Base-by-base conservation (phyloP, 2,113 vertebrate genomes). In the Zapus hudsonius region DNA sequence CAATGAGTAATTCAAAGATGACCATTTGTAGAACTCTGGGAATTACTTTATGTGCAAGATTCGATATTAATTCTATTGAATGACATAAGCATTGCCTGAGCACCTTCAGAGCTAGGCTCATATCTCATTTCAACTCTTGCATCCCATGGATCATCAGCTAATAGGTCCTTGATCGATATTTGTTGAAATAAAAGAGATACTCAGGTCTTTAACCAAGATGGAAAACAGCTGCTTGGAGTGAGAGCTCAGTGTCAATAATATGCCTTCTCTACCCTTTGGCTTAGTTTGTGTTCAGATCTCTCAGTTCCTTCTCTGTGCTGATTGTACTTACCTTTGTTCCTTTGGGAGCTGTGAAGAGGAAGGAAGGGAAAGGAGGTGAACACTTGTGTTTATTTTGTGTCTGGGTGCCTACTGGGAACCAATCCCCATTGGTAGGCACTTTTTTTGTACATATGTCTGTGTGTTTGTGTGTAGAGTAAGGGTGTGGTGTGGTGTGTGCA, bases 101-200 rank as follows among this genome's bases (percentile, higher is more conserved):
- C 31, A 40, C 36, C 22, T 23, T 29, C 11, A 67, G 23, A 55
- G 36, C 36, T 36, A 15, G 5, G 36, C 22, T n/a, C 23, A 33
- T 20, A 2, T 25, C 25, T 87, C 89, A 15, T 64, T 44, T 84
- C 36, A 82, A n/a, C 40, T 20, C 84, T 79, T 80, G 12, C 16
- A 22, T 64, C 15, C 17, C 7, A 47, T 67, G n/a, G 36, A 25
- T 42, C 31, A 7, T 83, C 10, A 52, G n/a, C 6, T 69, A 63
- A 55, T 27, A 38, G 36, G 25, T 23, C 22, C 27, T 66, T 91
- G 23, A 17, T 13, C 27, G 47, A 47, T 64, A 86, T 20, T 55
- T 74, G 20, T 42, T 87, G 59, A 86, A 78, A 64, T 94, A 36
- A 57, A 87, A 19, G 93, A 85, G 84, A 38, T 42, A 57, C 42